Conservation (phyloP, 2,797 vertebrate genomes). For the Labroides dimidiatus region DNA sequence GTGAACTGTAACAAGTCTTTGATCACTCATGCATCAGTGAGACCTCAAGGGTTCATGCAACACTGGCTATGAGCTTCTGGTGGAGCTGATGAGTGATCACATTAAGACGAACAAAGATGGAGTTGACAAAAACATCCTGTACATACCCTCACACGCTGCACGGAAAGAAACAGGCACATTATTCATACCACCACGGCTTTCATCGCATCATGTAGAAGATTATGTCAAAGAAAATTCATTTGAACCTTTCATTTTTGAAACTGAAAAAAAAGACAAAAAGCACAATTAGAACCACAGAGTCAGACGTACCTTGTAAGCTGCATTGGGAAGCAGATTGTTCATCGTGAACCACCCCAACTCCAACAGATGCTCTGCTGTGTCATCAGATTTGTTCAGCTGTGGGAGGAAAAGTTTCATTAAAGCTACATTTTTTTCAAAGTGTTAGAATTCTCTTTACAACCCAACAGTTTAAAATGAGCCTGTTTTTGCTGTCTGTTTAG, state of each 20-base stretch:
- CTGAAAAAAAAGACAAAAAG: neutral
- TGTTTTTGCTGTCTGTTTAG: no score
- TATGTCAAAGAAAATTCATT: neutral
- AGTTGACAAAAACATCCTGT: conserved; percentile 62
- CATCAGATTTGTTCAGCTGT: conserved; percentile 98
- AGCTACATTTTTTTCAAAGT: no score
- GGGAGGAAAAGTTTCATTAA: conserved; percentile 13
- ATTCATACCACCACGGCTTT: neutral
- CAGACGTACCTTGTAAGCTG: conserved; percentile 91
- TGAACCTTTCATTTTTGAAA: neutral
- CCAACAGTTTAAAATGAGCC: no score
- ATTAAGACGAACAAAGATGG: conserved; percentile 55
- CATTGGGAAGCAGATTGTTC: conserved; percentile 98
- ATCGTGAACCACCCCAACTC: conserved; percentile 98
- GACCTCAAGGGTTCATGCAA: conserved; percentile 54
- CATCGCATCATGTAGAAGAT: neutral
- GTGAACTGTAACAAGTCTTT: conserved; percentile 14
- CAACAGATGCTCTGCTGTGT: conserved; percentile 97
- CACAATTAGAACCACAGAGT: neutral
- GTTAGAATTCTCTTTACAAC: no score
- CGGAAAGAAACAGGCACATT: conserved; percentile 73
- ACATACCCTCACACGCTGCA: conserved; percentile 88
- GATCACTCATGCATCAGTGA: conserved; percentile 39
- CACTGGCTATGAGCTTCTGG: conserved; percentile 37
- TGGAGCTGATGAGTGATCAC: conserved; percentile 25